A percentile compares a stretch with the other conserved stretches of the same genome.
These are phyloP conservation scores for Conistra vaccinii DNA, from an alignment of 2,888 invertebrate genomes.

Conservation along the genomic window DNA sequence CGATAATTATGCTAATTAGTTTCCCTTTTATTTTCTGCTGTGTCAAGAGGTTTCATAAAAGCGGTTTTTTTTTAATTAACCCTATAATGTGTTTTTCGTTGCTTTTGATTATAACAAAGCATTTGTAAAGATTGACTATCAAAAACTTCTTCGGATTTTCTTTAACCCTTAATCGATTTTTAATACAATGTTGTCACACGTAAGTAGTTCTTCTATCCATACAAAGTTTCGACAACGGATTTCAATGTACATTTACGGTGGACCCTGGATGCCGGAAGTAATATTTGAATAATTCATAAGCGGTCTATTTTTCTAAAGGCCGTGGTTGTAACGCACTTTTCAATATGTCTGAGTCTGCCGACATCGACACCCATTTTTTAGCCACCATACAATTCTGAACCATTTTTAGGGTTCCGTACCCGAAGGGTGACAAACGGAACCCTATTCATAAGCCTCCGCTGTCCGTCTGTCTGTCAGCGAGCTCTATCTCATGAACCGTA, in stretches of 20 bases:
- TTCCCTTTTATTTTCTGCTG: conserved; percentile 38
- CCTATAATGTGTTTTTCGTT: neutral
- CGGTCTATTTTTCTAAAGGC: conserved; percentile 24
- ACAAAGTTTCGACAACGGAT: conserved; percentile 25
- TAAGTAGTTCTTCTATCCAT: conserved; percentile 8
- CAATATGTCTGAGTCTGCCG: conserved; percentile 14
- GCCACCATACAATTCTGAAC: conserved; percentile 18
- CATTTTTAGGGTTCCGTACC: no score
- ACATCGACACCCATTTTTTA: conserved; percentile 8
- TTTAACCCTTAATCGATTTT: neutral
- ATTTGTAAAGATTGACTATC: neutral
- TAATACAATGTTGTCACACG: conserved; percentile 1
- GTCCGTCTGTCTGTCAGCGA: no score
- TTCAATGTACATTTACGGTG: conserved; percentile 42
- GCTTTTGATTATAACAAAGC: neutral
- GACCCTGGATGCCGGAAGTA: conserved; percentile 24
- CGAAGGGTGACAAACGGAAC: no score
- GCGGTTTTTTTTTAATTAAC: conserved; percentile 17
- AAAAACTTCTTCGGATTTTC: neutral
- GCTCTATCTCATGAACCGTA: no score
- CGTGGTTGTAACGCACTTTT: conserved; percentile 11
- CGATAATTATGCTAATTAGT: conserved; percentile 68
- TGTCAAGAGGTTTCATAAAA: conserved; percentile 12
- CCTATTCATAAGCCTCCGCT: no score
- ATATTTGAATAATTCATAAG: conserved; percentile 56